A percentile compares a stretch with the other conserved stretches of the same genome.
Conservation (phyloP, 2,113 vertebrate genomes). For the Oncorhynchus kisutch region DNA sequence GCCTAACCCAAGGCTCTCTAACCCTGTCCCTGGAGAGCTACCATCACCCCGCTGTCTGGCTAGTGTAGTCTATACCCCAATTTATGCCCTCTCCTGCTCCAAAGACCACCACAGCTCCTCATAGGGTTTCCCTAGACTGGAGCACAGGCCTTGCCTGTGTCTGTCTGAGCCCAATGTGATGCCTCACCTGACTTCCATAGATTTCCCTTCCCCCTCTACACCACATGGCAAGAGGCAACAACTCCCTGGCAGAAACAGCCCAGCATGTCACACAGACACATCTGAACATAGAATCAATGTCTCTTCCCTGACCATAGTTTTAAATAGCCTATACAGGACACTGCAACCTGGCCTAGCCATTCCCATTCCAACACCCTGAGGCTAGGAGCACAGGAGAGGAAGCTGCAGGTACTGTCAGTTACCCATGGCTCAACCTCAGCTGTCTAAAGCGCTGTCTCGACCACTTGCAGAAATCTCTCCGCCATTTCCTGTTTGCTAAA, state of each 20-base stretch:
- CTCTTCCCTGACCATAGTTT: neutral
- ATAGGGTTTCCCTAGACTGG: neutral
- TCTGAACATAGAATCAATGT: neutral
- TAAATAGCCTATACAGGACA: neutral
- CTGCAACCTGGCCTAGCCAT: neutral
- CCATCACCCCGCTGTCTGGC: too few relatives aligned
- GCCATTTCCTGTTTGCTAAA: too few relatives aligned
- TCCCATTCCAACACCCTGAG: neutral
- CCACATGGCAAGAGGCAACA: neutral
- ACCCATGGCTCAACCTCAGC: neutral
- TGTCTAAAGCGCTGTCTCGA: too few relatives aligned
- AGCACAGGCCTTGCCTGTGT: neutral
- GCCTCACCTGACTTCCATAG: neutral
- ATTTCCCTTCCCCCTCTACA: neutral
- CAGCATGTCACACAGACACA: neutral
- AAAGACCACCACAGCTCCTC: conserved; percentile 1
- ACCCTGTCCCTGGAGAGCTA: too few relatives aligned
- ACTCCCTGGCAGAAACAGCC: too few relatives aligned
- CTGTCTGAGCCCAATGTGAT: neutral
- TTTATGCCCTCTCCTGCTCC: neutral
- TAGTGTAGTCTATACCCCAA: too few relatives aligned
- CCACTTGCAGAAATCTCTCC: too few relatives aligned
- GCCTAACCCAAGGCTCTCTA: too few relatives aligned
- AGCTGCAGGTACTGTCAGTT: neutral
- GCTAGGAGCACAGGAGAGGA: neutral